phyloP scores from a whole-genome alignment of 2,797 vertebrate genomes.

The Eulemur coronatus region DNA sequence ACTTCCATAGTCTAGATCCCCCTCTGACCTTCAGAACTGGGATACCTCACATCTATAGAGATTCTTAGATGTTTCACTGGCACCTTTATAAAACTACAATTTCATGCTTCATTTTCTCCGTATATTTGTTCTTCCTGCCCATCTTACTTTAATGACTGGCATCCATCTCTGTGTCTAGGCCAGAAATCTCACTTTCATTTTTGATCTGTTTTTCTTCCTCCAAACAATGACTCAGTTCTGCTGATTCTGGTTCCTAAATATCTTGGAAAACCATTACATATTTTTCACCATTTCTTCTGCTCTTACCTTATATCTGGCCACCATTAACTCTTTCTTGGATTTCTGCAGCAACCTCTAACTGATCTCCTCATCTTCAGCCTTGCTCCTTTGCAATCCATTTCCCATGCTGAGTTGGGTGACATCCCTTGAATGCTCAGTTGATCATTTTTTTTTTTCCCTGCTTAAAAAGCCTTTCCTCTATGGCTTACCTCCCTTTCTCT shows the following conservation, averaged over 20 bases:
- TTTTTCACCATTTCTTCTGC: background rate
- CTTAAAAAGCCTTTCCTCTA: background rate
- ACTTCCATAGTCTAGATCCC: background rate
- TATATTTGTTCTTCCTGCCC: background rate
- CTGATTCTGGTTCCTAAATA: background rate
- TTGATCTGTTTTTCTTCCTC: background rate
- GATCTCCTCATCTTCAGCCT: background rate
- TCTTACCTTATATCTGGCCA: background rate
- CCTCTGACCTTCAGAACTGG: background rate
- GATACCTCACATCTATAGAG: background rate
- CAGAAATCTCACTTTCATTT: background rate
- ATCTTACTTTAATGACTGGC: background rate
- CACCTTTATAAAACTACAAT: background rate
- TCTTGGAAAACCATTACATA: background rate
- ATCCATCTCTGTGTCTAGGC: background rate
- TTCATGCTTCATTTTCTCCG: background rate
- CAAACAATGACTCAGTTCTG: background rate
- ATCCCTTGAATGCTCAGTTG: background rate
- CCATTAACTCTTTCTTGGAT: background rate
- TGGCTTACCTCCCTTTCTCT: background rate
- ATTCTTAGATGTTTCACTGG: background rate
- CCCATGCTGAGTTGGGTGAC: background rate
- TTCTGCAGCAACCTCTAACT: background rate
- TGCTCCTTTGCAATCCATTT: background rate
- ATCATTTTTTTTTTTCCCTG: background rate